Evolutionary conservation across 2,888 invertebrate species (phyloP), one percentile per base, ranked within the genome.

Genomic region (Cepaea hortensis): DNA sequence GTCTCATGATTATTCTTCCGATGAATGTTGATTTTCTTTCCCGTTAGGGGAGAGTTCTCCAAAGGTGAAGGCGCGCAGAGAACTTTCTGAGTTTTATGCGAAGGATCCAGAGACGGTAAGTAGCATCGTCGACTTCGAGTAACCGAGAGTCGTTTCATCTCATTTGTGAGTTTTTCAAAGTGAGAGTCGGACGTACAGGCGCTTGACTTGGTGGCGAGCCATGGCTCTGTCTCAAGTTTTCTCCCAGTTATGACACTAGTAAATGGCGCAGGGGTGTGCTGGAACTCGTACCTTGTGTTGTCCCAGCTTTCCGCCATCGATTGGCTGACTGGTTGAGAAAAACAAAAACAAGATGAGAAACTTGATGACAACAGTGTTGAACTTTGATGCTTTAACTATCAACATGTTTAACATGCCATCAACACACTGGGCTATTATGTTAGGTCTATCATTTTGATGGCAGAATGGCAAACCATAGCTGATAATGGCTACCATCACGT

Each of bases 11-110:
- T 50, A 20, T 20, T 75, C 46, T 76, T 76, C 48, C 48, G 15
- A 35, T 15, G 50, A 76, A 76, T 76, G 7, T 48, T 76, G 3
- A 76, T 76, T 76, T n/a, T 76, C 50, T 48, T 76, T 50, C 76
- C 76, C 3, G 50, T 20, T 4, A 76, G 50, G n/a, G 76, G 50
- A 6, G 20, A 48, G 50, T 76, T 76, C 9, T 20, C 50, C 20
- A 76, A 50, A 50, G 76, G 76, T 4, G 50, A 76, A 13, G 50
- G 76, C 35, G 76, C 48, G 18, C 50, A 50, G 11, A 55, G 55
- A 18, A 68, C 6, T 15, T 5, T 20, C 5, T 20, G 15, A 20
- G 68, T 0, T 18, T n/a, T 15, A 15, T 18, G 68, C 18, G 18
- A 68, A 5, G 18, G 68, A 68, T 68, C 5, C 20, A 68, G 1